Evolutionary conservation across 2,113 vertebrate genomes (phyloP).

Genomic region (Erythrolamprus reginae): DNA sequence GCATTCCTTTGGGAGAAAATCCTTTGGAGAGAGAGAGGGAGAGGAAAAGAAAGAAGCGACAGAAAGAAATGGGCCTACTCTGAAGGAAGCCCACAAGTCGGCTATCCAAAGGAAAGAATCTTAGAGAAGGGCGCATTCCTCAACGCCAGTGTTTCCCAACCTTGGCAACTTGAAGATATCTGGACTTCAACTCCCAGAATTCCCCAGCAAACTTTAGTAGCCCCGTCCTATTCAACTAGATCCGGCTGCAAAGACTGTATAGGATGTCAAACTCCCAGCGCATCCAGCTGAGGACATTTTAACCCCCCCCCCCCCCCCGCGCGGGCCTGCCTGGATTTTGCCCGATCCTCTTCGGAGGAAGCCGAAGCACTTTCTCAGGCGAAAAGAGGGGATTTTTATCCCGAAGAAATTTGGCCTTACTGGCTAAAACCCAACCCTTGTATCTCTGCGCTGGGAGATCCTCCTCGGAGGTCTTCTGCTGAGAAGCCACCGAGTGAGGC

Average conservation of each 20-base stretch:
- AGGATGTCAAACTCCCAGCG: not conserved
- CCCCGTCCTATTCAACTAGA: not conserved
- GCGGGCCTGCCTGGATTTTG: not conserved
- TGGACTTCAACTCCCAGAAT: too few species aligned
- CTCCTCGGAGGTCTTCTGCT: not conserved
- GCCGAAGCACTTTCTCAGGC: not conserved
- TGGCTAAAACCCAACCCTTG: not conserved
- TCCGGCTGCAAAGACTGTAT: not conserved
- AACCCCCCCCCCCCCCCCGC: too few species aligned
- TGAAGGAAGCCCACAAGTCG: not conserved
- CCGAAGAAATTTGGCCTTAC: not conserved
- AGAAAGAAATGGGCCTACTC: not conserved
- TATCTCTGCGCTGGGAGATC: not conserved
- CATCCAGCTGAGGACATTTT: not conserved
- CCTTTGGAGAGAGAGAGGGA: too few species aligned
- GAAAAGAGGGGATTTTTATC: not conserved
- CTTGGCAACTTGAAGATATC: too few species aligned
- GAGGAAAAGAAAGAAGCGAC: too few species aligned
- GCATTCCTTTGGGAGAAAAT: not conserved
- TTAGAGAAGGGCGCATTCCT: not conserved
- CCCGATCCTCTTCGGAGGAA: not conserved
- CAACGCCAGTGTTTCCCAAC: too few species aligned
- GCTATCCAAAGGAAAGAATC: not conserved
- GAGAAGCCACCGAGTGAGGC: accelerated
- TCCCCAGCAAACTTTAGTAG: not conserved